Conservation (phyloP, 1,140 invertebrate species). For the Alviniconcha marisindica region DNA sequence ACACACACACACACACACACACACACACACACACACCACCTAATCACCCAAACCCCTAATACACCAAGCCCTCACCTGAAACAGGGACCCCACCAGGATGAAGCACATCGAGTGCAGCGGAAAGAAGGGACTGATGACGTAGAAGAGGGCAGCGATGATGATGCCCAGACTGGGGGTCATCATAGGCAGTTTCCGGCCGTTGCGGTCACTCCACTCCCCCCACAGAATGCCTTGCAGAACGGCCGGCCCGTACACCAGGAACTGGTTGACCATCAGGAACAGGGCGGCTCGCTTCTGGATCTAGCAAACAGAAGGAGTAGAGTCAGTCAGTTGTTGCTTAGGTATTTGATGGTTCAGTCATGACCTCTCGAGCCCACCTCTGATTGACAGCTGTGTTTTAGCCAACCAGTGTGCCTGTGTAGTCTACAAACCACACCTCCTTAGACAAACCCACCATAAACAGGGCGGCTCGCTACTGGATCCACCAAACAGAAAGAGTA, state of each 20-base stretch:
- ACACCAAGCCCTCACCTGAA: conserved; percentile 38
- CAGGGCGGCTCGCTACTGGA: too few relatives aligned
- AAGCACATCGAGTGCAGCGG: conserved; percentile 52
- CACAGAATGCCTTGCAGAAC: conserved; percentile 73
- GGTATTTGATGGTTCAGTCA: too few relatives aligned
- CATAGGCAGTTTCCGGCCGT: conserved; percentile 74
- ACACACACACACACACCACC: too few relatives aligned
- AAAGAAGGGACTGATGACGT: conserved; percentile 64
- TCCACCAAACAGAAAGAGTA: too few relatives aligned
- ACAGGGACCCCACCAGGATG: conserved; percentile 64
- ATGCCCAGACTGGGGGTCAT: conserved; percentile 72
- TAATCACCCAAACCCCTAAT: too few relatives aligned
- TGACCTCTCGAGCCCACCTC: too few relatives aligned
- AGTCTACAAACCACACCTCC: too few relatives aligned
- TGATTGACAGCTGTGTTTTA: too few relatives aligned
- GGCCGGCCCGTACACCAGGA: conserved; percentile 72
- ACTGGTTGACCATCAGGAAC: conserved; percentile 70
- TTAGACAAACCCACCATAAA: too few relatives aligned
- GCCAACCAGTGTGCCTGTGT: too few relatives aligned
- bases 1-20: not conserved
- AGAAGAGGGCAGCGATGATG: conserved; percentile 69
- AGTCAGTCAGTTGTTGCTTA: too few relatives aligned
- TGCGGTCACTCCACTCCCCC: conserved; percentile 75
- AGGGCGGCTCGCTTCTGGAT: conserved; percentile 38
- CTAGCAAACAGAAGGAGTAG: not conserved